Evolutionary conservation across 2,888 invertebrate species (phyloP).

Genomic region (Calliphora vomitoria): DNA sequence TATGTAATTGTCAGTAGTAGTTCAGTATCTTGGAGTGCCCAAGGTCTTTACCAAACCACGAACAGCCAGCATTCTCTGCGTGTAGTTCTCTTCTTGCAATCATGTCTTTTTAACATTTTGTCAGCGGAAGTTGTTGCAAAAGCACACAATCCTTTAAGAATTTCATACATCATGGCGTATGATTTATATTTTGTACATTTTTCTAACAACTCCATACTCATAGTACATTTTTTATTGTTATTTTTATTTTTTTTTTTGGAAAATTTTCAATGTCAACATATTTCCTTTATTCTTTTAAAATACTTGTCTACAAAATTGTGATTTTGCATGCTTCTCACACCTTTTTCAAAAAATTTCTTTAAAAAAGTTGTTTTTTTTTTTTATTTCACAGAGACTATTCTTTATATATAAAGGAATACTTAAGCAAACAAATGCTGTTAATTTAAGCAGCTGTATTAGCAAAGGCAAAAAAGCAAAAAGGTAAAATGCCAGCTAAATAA

Average conservation of each 20-base stretch:
- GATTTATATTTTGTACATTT: conserved; percentile 20
- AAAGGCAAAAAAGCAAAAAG: conserved; percentile 12
- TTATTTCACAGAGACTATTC: neutral
- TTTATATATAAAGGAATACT: neutral
- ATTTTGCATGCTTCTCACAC: conserved; percentile 25
- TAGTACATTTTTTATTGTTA: neutral
- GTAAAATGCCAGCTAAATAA: neutral
- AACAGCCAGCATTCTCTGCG: too few species aligned
- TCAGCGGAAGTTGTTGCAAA: conserved; percentile 36
- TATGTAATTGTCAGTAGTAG: too few species aligned
- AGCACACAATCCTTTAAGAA: neutral
- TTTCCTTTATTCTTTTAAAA: conserved; percentile 2
- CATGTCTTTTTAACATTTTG: neutral
- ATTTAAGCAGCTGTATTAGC: conserved; percentile 3
- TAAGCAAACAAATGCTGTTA: conserved; percentile 32
- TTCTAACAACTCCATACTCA: neutral
- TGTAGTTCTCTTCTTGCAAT: neutral
- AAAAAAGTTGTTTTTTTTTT: neutral
- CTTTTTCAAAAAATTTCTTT: neutral
- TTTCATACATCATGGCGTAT: conserved; percentile 19
- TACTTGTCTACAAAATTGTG: conserved; percentile 16
- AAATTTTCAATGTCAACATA: neutral
- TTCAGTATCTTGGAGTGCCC: too few species aligned
- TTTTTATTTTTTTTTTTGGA: neutral
- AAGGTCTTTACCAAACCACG: too few species aligned